Conservation (phyloP, 2,888 invertebrate genomes). For the Plemyria rubiginata region DNA sequence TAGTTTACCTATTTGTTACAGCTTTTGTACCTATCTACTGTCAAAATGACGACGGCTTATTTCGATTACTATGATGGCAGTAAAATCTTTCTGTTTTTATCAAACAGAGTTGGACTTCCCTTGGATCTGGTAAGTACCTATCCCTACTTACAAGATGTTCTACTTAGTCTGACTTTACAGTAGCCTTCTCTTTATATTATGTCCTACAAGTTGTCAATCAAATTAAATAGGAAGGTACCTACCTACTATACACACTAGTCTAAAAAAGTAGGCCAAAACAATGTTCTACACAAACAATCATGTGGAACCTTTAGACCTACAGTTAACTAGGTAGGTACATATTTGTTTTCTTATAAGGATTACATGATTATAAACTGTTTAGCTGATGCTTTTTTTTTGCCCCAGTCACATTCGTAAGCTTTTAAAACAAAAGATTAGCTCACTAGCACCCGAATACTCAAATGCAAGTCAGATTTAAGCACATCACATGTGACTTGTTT, state of each 20-base stretch:
- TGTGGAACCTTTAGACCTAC: background rate
- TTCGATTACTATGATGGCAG: constrained; percentile 88
- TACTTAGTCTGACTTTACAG: background rate
- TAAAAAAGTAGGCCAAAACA: background rate
- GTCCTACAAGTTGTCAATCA: background rate
- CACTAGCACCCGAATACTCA: too few relatives aligned
- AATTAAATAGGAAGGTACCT: too few relatives aligned
- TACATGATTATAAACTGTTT: background rate
- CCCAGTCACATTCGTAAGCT: background rate
- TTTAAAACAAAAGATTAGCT: background rate
- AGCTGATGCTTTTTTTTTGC: background rate
- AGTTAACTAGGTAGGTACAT: background rate
- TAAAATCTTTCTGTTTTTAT: constrained; percentile 88
- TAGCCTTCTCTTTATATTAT: too few relatives aligned
- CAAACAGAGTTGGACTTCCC: constrained; percentile 88
- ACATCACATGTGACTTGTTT: too few relatives aligned
- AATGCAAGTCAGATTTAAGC: too few relatives aligned
- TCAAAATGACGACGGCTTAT: constrained; percentile 59
- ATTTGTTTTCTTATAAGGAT: background rate
- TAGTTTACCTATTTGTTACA: constrained; percentile 20
- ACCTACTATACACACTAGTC: too few relatives aligned
- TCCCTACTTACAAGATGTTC: background rate
- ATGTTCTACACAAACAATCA: background rate
- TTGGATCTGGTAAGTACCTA: constrained; percentile 90
- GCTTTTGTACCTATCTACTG: constrained; percentile 12